phyloP scores from a whole-genome alignment of 2,888 invertebrate genomes.

The Aplocera efformata region DNA sequence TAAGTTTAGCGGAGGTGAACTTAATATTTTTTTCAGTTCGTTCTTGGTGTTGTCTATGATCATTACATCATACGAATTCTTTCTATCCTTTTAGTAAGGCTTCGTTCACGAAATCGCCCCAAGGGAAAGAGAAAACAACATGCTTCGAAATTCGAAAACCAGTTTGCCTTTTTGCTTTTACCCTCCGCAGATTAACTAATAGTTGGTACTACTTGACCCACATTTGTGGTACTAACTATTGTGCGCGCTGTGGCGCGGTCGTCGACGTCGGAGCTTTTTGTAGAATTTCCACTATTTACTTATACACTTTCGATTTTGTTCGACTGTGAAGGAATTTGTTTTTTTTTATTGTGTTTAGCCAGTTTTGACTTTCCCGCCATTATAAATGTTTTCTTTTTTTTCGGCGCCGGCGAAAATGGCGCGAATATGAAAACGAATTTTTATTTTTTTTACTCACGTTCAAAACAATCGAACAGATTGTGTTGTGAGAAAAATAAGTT shows the following conservation, averaged over 20 bases:
- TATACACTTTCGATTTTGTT: conserved; percentile 65
- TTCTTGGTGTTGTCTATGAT: too few species aligned
- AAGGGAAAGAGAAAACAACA: conserved; percentile 61
- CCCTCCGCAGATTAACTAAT: conserved; percentile 25
- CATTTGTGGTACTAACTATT: conserved; percentile 33
- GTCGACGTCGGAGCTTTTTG: conserved; percentile 43
- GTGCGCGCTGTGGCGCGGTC: conserved; percentile 21
- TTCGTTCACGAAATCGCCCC: conserved; percentile 27
- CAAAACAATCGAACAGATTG: too few species aligned
- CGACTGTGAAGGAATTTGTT: conserved; percentile 36
- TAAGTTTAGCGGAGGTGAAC: too few species aligned
- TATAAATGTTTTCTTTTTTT: too few species aligned
- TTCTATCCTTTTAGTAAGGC: too few species aligned
- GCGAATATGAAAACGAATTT: too few species aligned
- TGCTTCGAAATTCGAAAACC: conserved; percentile 65
- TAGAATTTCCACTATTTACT: conserved; percentile 45
- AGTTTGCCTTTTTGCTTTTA: conserved; percentile 62
- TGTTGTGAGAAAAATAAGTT: too few species aligned
- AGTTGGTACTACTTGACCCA: conserved; percentile 36
- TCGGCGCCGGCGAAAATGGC: too few species aligned
- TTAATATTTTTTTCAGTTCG: too few species aligned
- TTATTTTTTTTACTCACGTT: too few species aligned
- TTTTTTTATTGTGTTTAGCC: conserved; percentile 21
- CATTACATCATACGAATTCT: too few species aligned
- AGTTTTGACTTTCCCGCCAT: too few species aligned